A percentile compares a stretch with the other conserved stretches of the same genome.
These are phyloP conservation scores for Strongylocentrotus purpuratus DNA, from an alignment of 35 echinoderm and acorn worm species.

Conservation along the genomic window DNA sequence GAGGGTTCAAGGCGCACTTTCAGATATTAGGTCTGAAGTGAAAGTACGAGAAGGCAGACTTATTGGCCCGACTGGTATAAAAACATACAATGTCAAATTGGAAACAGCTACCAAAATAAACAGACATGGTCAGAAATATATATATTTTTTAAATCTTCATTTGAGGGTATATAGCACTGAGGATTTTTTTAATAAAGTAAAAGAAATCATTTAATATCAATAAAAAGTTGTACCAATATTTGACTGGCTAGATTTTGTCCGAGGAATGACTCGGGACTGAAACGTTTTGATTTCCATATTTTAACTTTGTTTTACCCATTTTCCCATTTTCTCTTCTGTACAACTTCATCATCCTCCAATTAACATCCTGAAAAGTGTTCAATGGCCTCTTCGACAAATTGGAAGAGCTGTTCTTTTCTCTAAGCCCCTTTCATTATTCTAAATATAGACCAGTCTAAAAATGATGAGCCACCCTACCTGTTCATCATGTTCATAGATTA, in stretches of 20 bases:
- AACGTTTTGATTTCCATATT: conserved; percentile 7
- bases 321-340: too few relatives aligned
- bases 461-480: not conserved
- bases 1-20: not conserved
- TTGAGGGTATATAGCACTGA: not conserved
- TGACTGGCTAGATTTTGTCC: not conserved
- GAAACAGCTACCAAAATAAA: not conserved
- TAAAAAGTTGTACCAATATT: not conserved
- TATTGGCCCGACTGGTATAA: not conserved
- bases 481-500: not conserved
- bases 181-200: not conserved
- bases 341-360: too few relatives aligned
- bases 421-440: not conserved
- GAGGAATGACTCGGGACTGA: not conserved
- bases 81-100: not conserved
- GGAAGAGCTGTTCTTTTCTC: too few relatives aligned
- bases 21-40: not conserved
- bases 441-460: not conserved
- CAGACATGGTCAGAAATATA: too few relatives aligned
- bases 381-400: too few relatives aligned
- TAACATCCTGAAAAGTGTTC: too few relatives aligned
- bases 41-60: not conserved
- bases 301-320: not conserved
- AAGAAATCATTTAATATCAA: not conserved
- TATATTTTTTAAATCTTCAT: not conserved